Evolutionary conservation across 1,140 invertebrate species (phyloP).

Genomic region (Eumeta japonica): DNA sequence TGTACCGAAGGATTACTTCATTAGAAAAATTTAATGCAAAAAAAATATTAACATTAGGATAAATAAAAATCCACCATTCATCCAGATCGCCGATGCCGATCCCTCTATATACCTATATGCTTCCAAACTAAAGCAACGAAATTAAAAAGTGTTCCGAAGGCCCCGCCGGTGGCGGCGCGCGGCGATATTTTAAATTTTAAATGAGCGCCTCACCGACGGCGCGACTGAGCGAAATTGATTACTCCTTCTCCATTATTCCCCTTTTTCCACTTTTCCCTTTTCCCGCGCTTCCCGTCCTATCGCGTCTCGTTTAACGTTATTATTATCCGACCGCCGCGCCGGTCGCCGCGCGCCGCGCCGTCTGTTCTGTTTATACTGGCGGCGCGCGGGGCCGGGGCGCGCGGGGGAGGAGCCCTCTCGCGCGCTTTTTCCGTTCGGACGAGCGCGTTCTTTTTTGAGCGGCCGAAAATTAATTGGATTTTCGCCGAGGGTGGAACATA

Average conservation of each 20-base stretch:
- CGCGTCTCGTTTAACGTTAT: conserved; percentile 51
- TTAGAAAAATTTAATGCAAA: conserved; percentile 5
- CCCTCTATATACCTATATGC: conserved; percentile 52
- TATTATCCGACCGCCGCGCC: conserved; percentile 29
- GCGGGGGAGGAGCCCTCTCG: conserved; percentile 1
- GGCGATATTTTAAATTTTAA: conserved; percentile 55
- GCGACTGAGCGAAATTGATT: conserved; percentile 55
- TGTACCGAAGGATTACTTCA: conserved; percentile 39
- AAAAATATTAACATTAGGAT: too few relatives aligned
- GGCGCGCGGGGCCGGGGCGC: neutral
- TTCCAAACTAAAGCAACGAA: conserved; percentile 46
- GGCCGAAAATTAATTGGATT: conserved; percentile 57
- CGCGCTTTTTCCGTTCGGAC: conserved; percentile 36
- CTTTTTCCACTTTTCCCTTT: conserved; percentile 50
- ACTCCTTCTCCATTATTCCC: conserved; percentile 55
- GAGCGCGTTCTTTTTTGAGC: conserved; percentile 48
- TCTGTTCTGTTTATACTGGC: neutral
- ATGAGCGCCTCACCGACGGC: conserved; percentile 44
- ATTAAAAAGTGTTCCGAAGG: conserved; percentile 53
- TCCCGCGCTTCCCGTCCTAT: conserved; percentile 39
- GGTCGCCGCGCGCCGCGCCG: conserved; percentile 12
- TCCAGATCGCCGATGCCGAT: too few relatives aligned
- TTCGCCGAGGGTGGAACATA: conserved; percentile 53
- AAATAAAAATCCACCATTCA: too few relatives aligned
- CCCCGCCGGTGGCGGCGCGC: conserved; percentile 22